These are phyloP conservation scores for Acomys russatus DNA, from an alignment of 2,797 vertebrate genomes.

Conservation along the genomic window DNA sequence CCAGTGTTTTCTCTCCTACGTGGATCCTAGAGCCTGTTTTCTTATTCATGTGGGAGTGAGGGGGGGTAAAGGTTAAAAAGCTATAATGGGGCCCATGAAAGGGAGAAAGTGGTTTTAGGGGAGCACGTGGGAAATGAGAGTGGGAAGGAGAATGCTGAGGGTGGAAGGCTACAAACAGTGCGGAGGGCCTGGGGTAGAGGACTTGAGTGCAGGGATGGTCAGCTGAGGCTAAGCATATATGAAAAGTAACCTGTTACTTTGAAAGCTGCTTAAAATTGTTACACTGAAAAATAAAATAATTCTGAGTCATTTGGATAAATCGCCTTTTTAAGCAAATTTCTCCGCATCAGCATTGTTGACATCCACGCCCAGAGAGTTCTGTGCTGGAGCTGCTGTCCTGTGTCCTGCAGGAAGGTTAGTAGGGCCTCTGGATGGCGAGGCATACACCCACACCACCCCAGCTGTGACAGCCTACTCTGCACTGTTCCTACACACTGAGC, in stretches of 20 bases:
- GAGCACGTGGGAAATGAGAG: background rate
- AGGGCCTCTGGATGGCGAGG: background rate
- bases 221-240: too few relatives aligned
- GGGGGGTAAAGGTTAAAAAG: background rate
- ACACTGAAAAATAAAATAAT: background rate
- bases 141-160: background rate
- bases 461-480: too few relatives aligned
- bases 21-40: too few relatives aligned
- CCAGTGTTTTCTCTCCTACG: background rate
- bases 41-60: too few relatives aligned
- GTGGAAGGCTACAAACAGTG: rapidly evolving
- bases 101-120: background rate
- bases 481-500: background rate
- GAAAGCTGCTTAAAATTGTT: background rate
- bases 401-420: background rate
- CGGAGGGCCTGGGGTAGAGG: background rate
- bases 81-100: background rate
- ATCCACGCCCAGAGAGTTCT: background rate
- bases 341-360: background rate
- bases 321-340: background rate
- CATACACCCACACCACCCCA: background rate
- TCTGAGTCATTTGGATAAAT: background rate
- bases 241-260: background rate
- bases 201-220: background rate
- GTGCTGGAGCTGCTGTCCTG: background rate